A percentile compares a stretch with the other conserved stretches of the same genome.
Evolutionary conservation across 1,140 invertebrate species (phyloP).

Genomic region (Aphis craccivora): DNA sequence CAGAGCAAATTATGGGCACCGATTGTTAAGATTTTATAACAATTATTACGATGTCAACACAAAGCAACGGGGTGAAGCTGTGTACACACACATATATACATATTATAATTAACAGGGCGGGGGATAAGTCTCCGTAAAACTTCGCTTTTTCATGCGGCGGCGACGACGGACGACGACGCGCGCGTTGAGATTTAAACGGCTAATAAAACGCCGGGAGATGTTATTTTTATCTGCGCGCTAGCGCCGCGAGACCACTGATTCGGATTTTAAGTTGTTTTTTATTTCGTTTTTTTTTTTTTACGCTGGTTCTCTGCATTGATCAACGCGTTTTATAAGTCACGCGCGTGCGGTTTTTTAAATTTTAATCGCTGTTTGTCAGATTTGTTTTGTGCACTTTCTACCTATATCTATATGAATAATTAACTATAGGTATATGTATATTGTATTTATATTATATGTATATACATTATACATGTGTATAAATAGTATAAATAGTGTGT

Average conservation of each 20-base stretch:
- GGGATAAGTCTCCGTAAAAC: not conserved
- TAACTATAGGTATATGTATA: not conserved
- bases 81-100: not conserved
- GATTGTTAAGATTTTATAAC: not conserved
- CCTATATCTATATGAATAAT: not conserved
- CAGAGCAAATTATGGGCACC: not conserved
- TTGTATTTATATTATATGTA: not conserved
- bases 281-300: not conserved
- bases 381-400: not conserved
- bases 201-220: conserved; percentile 39
- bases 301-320: not conserved
- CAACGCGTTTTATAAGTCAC: not conserved
- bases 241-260: conserved; percentile 23
- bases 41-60: not conserved
- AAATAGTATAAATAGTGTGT: too few relatives aligned
- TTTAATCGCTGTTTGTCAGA: not conserved
- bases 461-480: not conserved
- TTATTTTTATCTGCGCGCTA: conserved; percentile 43
- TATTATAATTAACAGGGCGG: not conserved
- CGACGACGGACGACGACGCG: not conserved
- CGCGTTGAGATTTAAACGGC: conserved; percentile 5
- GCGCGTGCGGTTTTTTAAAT: not conserved
- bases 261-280: conserved; percentile 14
- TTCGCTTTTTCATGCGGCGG: not conserved
- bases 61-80: not conserved